phyloP scores from a whole-genome alignment of 1,140 invertebrate genomes.

The Drosophila bocqueti region DNA sequence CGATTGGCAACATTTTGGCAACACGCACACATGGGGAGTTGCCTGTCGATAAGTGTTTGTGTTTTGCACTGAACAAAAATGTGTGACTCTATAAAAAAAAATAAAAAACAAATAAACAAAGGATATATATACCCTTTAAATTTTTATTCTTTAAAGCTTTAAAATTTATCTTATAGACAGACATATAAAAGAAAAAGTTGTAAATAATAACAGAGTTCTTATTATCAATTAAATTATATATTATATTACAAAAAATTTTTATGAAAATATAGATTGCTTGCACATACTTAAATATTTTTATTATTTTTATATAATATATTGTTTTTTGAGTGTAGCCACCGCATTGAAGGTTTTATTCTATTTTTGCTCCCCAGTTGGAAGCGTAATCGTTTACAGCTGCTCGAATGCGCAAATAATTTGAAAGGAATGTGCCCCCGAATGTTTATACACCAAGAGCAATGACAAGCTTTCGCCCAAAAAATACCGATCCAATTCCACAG shows the following conservation, averaged over 20 bases:
- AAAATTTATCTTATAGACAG: neutral
- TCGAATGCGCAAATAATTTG: constrained; percentile 83
- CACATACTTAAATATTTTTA: no score
- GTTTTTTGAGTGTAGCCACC: neutral
- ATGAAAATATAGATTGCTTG: neutral
- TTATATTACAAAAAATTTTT: neutral
- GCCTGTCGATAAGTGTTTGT: constrained; percentile 65
- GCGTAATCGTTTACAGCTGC: constrained; percentile 84
- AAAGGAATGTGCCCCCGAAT: constrained; percentile 76
- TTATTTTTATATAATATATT: no score
- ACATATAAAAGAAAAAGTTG: neutral
- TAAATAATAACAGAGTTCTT: neutral
- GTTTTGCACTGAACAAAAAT: constrained; percentile 13
- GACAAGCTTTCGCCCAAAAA: constrained; percentile 22
- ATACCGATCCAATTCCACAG: constrained; percentile 41
- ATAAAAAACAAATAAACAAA: no score
- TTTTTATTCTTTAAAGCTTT: neutral
- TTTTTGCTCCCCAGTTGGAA: constrained; percentile 20
- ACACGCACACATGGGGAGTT: constrained; percentile 38
- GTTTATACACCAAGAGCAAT: constrained; percentile 63
- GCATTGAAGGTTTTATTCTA: neutral
- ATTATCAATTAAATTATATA: neutral
- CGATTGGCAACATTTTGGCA: constrained; percentile 77
- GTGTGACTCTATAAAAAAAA: neutral
- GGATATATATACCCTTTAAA: no score